Base-by-base conservation (phyloP, 2,113 vertebrate genomes). In the Scytalopus superciliaris region DNA sequence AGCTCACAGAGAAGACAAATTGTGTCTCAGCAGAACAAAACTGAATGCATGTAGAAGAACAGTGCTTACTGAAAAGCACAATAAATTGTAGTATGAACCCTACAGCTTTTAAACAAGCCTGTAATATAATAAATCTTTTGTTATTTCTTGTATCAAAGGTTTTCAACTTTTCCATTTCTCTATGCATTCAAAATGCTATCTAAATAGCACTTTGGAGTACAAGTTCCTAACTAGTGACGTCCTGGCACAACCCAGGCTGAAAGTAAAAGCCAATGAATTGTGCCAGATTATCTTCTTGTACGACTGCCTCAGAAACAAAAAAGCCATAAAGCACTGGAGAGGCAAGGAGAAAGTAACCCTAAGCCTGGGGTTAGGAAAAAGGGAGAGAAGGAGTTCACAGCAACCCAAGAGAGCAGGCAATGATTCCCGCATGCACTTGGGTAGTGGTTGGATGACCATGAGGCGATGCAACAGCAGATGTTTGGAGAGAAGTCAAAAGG, bases 41-140 rank as follows among this genome's bases (percentile, higher is more conserved):
- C 64, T 24, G 68, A 84, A 75, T 12, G 18, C 56, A n/a, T 19
- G 57, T 57, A 84, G 76, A 70, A 86, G 90, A 93, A 21, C 49
- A 66, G 59, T 7, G 78, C 52, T 72, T 86, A 74, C 14, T 79
- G 69, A 84, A 84, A 89, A 87, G 52, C 44, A 82, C 69, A 92
- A 75, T 94, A 92, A 92, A 90, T 79, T 84, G 52, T 70, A 15
- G 39, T 49, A 23, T 40, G 53, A 91, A 72, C 35, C 33, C 87
- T 87, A 86, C 74, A 84, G 87, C 62, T 92, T 84, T 91, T 89
- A 87, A 94, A 92, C 52, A 89, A 68, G 19, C 10, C 28, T 55
- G 44, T 77, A 77, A 64, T 45, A 40, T 17, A 53, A 84, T 64
- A 93, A 92, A 92, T 72, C 13, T 68, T 75, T 50, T 60, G 18